phyloP scores from a whole-genome alignment of 2,113 vertebrate species.

The Cyprinus carpio region DNA sequence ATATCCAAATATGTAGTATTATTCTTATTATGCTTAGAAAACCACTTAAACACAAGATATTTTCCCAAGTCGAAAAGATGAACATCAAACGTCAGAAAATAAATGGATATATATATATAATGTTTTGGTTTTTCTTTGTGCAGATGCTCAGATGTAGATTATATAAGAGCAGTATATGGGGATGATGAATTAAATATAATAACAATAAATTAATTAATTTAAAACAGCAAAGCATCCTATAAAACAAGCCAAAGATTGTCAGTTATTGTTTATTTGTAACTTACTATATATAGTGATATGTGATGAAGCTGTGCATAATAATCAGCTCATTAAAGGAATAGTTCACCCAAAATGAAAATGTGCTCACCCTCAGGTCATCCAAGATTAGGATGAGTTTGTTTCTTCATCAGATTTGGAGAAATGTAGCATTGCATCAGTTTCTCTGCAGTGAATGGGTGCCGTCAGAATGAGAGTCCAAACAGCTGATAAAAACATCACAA shows the following conservation, averaged over 20 bases:
- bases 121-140: slow-evolving; percentile 13
- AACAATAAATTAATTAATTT: slow-evolving; percentile 73
- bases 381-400: too few relatives aligned
- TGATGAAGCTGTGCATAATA: neutral
- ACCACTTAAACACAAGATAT: neutral
- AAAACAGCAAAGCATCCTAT: slow-evolving; percentile 67
- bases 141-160: slow-evolving; percentile 1
- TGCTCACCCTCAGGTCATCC: too few relatives aligned
- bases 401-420: too few relatives aligned
- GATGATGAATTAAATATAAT: slow-evolving; percentile 12
- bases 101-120: neutral
- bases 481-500: too few relatives aligned
- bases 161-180: neutral
- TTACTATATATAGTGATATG: neutral
- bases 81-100: neutral
- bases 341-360: too few relatives aligned
- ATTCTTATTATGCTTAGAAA: neutral
- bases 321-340: neutral
- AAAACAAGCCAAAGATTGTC: slow-evolving; percentile 11
- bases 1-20: slow-evolving; percentile 11
- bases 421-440: too few relatives aligned
- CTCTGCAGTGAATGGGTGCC: too few relatives aligned
- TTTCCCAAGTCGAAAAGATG: neutral
- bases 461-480: too few relatives aligned
- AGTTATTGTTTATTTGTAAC: neutral